Conservation (phyloP, 2,797 vertebrate species). For the Glossophaga mutica region DNA sequence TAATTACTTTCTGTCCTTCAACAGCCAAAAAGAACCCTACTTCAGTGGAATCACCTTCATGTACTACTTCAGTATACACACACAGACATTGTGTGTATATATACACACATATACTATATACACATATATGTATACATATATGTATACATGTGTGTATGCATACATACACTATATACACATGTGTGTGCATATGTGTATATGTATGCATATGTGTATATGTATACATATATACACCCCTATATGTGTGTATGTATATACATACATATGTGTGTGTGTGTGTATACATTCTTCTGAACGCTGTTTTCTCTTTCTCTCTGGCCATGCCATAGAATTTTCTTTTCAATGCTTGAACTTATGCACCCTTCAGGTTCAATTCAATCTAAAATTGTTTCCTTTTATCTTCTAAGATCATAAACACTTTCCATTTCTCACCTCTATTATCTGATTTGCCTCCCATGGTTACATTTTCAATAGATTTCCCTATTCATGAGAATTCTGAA, state of each 20-base stretch:
- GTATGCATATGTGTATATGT: too few species aligned
- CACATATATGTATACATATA: too few species aligned
- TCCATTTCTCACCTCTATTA: not conserved
- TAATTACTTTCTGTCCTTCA: not conserved
- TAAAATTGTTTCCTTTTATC: not conserved
- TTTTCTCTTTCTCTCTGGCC: not conserved
- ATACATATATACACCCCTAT: too few species aligned
- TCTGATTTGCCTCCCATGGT: not conserved
- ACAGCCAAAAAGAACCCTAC: not conserved
- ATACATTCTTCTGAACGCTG: not conserved
- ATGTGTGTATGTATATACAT: too few species aligned
- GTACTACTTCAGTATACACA: not conserved
- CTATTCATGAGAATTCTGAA: constrained; percentile 1
- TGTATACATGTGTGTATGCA: too few species aligned
- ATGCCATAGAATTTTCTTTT: not conserved
- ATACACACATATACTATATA: too few species aligned
- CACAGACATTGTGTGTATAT: too few species aligned
- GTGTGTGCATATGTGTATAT: too few species aligned
- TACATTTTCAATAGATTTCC: not conserved
- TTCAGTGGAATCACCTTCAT: not conserved
- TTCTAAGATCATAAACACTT: not conserved
- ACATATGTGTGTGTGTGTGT: too few species aligned
- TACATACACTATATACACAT: too few species aligned
- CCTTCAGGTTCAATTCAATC: not conserved
- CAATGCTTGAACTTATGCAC: not conserved